Conservation (phyloP, 64 coral and sea anemone species). For the Porites lutea region DNA sequence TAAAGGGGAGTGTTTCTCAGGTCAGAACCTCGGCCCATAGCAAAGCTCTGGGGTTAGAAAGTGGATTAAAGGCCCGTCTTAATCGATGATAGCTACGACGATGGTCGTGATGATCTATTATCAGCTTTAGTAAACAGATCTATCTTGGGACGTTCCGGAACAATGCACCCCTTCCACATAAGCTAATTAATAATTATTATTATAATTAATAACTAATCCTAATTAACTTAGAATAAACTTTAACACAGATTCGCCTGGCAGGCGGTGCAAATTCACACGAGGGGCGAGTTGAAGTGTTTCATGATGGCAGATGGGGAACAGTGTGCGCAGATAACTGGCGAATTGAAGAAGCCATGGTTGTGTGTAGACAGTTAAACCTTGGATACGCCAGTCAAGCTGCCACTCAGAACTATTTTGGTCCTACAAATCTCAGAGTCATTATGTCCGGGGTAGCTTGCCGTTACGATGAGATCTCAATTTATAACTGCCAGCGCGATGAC, state of each 20-base stretch:
- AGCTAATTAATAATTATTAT: no score
- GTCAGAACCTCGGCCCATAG: no score
- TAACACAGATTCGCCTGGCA: constrained; percentile 65
- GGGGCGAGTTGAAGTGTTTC: constrained; percentile 79
- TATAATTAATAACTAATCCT: no score
- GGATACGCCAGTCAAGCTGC: constrained; percentile 72
- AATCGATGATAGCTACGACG: no score
- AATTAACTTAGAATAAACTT: not conserved
- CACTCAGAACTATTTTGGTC: constrained; percentile 55
- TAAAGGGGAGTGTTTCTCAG: no score
- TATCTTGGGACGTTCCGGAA: no score
- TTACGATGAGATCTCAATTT: constrained; percentile 50
- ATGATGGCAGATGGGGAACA: constrained; percentile 67
- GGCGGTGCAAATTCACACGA: constrained; percentile 55
- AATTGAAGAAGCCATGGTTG: constrained; percentile 63
- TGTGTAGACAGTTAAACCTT: constrained; percentile 77
- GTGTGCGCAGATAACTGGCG: constrained; percentile 79
- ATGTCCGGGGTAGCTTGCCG: constrained; percentile 63
- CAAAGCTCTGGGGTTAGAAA: no score
- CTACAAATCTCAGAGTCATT: constrained; percentile 30
- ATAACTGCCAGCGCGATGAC: constrained; percentile 46
- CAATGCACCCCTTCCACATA: no score
- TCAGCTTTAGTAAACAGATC: no score
- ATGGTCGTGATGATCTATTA: no score
- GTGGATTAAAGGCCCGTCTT: no score